Base-by-base conservation (phyloP, 2,888 invertebrate species). In the Heliconius ethilla region DNA sequence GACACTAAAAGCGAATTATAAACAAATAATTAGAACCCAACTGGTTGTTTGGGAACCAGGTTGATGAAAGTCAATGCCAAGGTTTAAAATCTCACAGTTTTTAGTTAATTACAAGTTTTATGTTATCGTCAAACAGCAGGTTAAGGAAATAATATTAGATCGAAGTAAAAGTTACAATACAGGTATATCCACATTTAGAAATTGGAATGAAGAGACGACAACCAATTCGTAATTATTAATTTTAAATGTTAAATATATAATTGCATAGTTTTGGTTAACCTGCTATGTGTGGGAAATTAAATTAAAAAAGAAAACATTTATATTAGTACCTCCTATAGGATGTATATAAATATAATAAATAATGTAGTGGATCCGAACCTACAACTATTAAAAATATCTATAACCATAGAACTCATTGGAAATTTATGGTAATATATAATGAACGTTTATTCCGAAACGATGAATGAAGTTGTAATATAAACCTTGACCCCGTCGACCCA, bases 41-140 rank as follows among this genome's bases (percentile, higher is more conserved):
- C 79, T 65, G 75, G 77, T 82, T 80, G 62, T 80, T 79, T 82
- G 81, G 80, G 80, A 82, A 82, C 77, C 72, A 66, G 81, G 79
- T 73, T 79, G 75, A 81, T 80, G 77, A 78, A 80, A 83, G 84
- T 87, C 88, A 90, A 83, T 87, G 90, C 87, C 90, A 90, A 90
- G 89, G 89, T 87, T 73, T 76, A 75, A 59, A 29, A 66, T 85
- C 37, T 80, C 51, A 66, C 65, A 69, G 27, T 74, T 76, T 79
- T 62, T 62, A 69, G 55, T 74, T 67, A 62, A 62, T 74, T 74
- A 74, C 37, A 37, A 11, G 37, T 65, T 65, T 65, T 40, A 25
- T 45, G 11, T 40, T 40, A 29, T 65, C 40, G 62, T 74, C 25
- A 25, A 25, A 6, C 15, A 13, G 69, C 25, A 25, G 1, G 15